Conservation (phyloP, 1,140 invertebrate genomes). For the Drosophila quadrilineata region DNA sequence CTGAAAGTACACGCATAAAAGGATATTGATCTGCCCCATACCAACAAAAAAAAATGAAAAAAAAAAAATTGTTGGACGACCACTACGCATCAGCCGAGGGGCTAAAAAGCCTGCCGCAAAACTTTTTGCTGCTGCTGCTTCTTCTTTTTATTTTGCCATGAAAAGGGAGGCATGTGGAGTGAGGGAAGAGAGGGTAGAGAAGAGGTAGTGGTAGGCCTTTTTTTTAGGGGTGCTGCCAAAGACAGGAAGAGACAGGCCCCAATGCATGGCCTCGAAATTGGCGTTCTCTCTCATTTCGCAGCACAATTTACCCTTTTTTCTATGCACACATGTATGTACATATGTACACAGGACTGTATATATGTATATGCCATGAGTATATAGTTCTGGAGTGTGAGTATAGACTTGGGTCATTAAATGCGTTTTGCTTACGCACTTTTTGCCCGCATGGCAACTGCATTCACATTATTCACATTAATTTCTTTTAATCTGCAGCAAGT, state of each 20-base stretch:
- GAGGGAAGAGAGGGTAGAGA: too few relatives aligned
- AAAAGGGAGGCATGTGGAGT: too few relatives aligned
- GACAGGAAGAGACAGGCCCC: conserved; percentile 28
- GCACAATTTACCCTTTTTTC: conserved; percentile 44
- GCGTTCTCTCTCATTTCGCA: conserved; percentile 51
- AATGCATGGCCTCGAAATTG: conserved; percentile 64
- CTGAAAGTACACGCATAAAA: conserved; percentile 70
- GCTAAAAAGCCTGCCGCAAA: conserved; percentile 52
- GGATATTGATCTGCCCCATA: conserved; percentile 75
- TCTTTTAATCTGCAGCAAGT: conserved; percentile 55
- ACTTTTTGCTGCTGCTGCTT: conserved; percentile 40
- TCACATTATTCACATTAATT: conserved; percentile 13
- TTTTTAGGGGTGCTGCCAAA: conserved; percentile 50
- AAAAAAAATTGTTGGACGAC: too few relatives aligned
- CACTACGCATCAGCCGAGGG: not conserved
- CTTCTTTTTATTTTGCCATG: conserved; percentile 9
- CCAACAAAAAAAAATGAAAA: too few relatives aligned
- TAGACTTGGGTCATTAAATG: conserved; percentile 32
- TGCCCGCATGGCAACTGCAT: conserved; percentile 56
- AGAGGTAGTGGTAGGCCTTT: too few relatives aligned
- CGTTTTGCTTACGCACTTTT: conserved; percentile 72
- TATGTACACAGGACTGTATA: not conserved
- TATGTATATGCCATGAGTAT: not conserved
- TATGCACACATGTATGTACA: conserved; percentile 10
- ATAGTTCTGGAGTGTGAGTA: not conserved